These are phyloP conservation scores for Leptinotarsa haldemani DNA, from an alignment of 2,888 invertebrate genomes.

Conservation along the genomic window DNA sequence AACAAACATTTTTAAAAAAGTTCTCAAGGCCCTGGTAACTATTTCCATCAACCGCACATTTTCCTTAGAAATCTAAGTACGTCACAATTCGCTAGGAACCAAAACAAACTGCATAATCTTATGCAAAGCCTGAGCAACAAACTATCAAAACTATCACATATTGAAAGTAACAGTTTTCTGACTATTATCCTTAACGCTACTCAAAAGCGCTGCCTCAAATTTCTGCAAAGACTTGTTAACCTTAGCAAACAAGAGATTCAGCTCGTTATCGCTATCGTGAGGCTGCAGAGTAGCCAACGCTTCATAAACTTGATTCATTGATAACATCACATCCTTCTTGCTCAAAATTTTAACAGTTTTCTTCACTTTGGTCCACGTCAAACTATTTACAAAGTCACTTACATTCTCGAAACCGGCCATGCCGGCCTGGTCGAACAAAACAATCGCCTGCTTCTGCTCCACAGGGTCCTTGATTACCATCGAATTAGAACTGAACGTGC, in stretches of 20 bases:
- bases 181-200: conserved; percentile 52
- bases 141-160: conserved; percentile 16
- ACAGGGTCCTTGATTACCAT: conserved; percentile 54
- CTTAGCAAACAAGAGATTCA: conserved; percentile 61
- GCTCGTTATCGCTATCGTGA: conserved; percentile 59
- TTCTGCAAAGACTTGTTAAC: conserved; percentile 62
- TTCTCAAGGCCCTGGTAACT: too few relatives aligned
- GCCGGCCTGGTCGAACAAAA: conserved; percentile 48
- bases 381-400: conserved; percentile 52
- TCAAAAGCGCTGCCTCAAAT: conserved; percentile 60
- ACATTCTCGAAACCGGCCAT: conserved; percentile 52
- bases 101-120: conserved; percentile 3
- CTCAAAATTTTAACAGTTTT: conserved; percentile 51
- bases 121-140: background rate
- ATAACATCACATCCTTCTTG: conserved; percentile 55
- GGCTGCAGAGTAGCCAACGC: conserved; percentile 58
- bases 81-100: background rate
- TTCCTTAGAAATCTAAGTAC: too few relatives aligned
- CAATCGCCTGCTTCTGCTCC: conserved; percentile 49
- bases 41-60: too few relatives aligned
- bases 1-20: too few relatives aligned
- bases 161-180: conserved; percentile 62
- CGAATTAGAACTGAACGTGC: conserved; percentile 44
- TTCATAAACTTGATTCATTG: conserved; percentile 62
- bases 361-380: conserved; percentile 56